phyloP scores from a whole-genome alignment of 2,797 vertebrate genomes.

The Pangasius sanitwongsei region DNA sequence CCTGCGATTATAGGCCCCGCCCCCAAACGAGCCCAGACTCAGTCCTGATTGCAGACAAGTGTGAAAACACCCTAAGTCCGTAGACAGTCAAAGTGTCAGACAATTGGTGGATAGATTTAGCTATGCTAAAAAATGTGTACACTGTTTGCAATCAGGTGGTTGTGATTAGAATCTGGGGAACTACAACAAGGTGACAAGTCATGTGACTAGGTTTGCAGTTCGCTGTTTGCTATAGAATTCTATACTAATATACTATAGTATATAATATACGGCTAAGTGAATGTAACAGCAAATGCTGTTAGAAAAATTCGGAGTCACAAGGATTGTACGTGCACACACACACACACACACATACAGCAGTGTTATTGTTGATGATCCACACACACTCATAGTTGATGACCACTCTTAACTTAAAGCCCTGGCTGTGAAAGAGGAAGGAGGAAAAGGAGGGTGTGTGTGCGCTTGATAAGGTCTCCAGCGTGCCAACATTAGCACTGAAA shows the following conservation, averaged over 20 bases:
- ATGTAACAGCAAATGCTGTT: background rate
- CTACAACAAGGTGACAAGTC: no score
- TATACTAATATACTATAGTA: background rate
- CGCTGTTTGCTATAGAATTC: no score
- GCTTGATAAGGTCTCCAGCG: slow-evolving; percentile 42
- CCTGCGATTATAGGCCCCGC: no score
- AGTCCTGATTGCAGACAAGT: background rate
- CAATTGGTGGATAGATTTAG: no score
- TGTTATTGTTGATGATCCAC: slow-evolving; percentile 18
- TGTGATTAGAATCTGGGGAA: no score
- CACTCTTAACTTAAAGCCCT: slow-evolving; percentile 38
- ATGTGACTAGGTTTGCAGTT: no score
- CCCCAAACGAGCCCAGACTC: background rate
- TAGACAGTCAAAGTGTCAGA: background rate
- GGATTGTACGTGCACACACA: slow-evolving; percentile 14
- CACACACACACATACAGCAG: background rate
- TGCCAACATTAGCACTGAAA: background rate
- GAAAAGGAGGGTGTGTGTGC: slow-evolving; percentile 28
- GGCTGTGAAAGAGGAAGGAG: slow-evolving; percentile 33
- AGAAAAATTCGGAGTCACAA: background rate
- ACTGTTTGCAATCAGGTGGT: no score
- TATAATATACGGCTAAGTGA: background rate
- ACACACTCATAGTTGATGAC: slow-evolving; percentile 14
- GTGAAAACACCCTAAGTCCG: no score
- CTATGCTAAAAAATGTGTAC: no score